Evolutionary conservation across 2,888 invertebrate genomes (phyloP).

Genomic region (Yponomeuta sedellus): DNA sequence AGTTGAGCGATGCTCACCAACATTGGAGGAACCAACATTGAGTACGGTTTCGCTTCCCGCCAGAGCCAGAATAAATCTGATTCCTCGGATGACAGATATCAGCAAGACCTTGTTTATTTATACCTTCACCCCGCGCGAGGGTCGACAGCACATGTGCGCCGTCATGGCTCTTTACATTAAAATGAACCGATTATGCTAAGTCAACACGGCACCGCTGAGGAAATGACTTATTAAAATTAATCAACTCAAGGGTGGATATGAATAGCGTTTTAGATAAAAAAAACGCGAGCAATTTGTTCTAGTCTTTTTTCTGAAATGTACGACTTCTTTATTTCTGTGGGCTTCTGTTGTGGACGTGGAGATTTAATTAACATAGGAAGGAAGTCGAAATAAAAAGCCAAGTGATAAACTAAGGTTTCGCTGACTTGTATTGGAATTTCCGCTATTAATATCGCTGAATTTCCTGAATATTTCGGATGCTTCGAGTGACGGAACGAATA

Average conservation of each 20-base stretch:
- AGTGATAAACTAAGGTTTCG: background rate
- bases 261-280: background rate
- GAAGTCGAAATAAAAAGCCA: background rate
- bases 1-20: background rate
- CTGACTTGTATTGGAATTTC: background rate
- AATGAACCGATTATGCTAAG: conserved; percentile 62
- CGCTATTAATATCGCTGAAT: background rate
- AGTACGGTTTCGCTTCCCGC: conserved; percentile 52
- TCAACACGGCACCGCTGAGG: conserved; percentile 43
- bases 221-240: conserved; percentile 22
- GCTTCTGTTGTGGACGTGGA: background rate
- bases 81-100: conserved; percentile 74
- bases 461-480: background rate
- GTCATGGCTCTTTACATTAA: conserved; percentile 52
- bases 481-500: background rate
- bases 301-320: background rate
- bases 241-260: background rate
- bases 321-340: background rate
- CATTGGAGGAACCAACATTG: background rate
- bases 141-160: conserved; percentile 56
- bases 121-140: conserved; percentile 64
- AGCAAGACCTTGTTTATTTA: conserved; percentile 74
- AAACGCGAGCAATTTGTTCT: background rate
- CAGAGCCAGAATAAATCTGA: conserved; percentile 71
- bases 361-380: background rate